Evolutionary conservation across 2,113 vertebrate genomes (phyloP), one percentile per base, ranked within the genome.

Genomic region (Indri indri): DNA sequence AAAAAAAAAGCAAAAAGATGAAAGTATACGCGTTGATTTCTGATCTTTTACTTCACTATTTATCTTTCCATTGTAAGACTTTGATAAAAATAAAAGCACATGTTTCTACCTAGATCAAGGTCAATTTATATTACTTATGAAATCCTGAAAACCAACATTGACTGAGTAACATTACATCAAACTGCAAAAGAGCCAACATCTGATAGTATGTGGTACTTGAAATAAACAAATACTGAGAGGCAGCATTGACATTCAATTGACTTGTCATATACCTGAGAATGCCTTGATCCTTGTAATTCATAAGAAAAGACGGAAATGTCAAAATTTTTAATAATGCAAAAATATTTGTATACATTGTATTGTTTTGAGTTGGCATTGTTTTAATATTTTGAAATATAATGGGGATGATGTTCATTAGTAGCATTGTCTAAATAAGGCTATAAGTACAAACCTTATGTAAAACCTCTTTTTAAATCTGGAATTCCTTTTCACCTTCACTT

Each of bases 11-110:
- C 47, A 76, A 95, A 94, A 88, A n/a, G 3, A 80, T 52, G 23
- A 88, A 93, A 95, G 42, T 50, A 63, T 2, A 47, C 27, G 76
- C 34, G 85, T 82, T 80, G 40, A 96, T 80, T 92, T 90, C 13
- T 76, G 77, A 30, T 77, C n/a, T 79, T 96, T 57, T 84, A 77
- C 11, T 90, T 93, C 27, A 65, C 66, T 85, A 45, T 89, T 88
- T 71, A 83, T 90, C 37, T 93, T 91, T 50, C 20, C 80, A 42
- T 79, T 71, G 20, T 73, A 90, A 93, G 68, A 90, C 61, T 96
- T 71, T 13, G 10, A 76, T 71, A 93, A 95, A 90, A 66, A 68
- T 59, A 94, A 94, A 91, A 73, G 25, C 17, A n/a, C n/a, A 63
- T 27, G 65, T 81, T 94, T 13, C 57, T 74, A 85, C 65, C 45